Evolutionary conservation across 2,888 invertebrate species (phyloP), one percentile per base, ranked within the genome.

Genomic region (Drosophila emarginata): DNA sequence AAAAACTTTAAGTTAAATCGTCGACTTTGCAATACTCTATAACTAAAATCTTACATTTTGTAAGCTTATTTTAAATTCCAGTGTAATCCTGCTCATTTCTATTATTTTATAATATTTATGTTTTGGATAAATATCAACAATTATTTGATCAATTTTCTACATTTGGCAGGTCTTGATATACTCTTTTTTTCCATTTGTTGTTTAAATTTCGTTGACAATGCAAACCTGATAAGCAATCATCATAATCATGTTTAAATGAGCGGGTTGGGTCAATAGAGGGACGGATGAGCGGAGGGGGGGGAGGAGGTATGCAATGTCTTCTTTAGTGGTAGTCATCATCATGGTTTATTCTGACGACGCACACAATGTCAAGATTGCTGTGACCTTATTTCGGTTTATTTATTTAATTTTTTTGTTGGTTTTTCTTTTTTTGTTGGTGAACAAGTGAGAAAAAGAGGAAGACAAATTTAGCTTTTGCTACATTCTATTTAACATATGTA

Each of bases 311-410:
- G 37, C 11, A 45, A 21, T 58, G 39, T 58, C 39, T 37, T 45
- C 45, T 23, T 40, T 23, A 23, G 21, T 40, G 52, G 15, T 61
- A 56, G 59, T 59, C 68, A 63, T 15, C 51, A n/a, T 32, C 45
- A 15, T 50, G 53, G 23, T 36, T 23, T 45, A 26, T 53, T 75
- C 75, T 61, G 66, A 11, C 45, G 45, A 45, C 45, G 21, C 45
- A 45, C 45, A 45, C 83, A 83, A 83, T 83, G 83, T 83, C 83
- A 87, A 83, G 83, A 84, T 79, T 84, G 72, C 70, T 66, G 70
- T 78, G 79, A 87, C 87, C 83, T 81, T 84, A 79, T 79, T 83
- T 81, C 45, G 18, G 45, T 45, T 45, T 45, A 45, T 45, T 45
- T 45, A 26, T 26, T 56, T 56, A 32, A 36, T 56, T 56, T 36